A percentile compares a stretch with the other conserved stretches of the same genome.
Evolutionary conservation across 1,140 invertebrate species (phyloP).

Genomic region (Drosophila orena): DNA sequence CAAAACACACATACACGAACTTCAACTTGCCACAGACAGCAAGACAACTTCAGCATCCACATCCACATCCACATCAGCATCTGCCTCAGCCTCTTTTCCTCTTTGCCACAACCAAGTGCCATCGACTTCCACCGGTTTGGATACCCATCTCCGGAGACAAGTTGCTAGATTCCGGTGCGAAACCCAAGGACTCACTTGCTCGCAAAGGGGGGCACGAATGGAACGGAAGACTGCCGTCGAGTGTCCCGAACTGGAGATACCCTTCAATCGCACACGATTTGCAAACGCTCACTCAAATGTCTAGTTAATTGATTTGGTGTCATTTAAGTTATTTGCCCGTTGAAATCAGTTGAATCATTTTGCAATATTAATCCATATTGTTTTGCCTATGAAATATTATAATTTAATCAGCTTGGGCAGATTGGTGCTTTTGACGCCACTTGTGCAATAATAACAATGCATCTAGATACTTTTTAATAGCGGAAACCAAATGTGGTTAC

Average conservation of each 20-base stretch:
- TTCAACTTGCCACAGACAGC: slow-evolving; percentile 1
- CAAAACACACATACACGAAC: slow-evolving; percentile 28
- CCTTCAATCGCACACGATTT: neutral
- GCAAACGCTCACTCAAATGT: neutral
- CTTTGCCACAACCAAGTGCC: neutral
- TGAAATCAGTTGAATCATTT: no score
- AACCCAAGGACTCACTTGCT: neutral
- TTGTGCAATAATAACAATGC: no score
- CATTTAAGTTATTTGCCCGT: no score
- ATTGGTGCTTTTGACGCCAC: no score
- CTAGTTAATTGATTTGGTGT: no score
- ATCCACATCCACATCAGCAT: neutral
- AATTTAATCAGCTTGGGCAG: neutral
- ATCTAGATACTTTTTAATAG: neutral
- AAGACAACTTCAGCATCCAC: neutral
- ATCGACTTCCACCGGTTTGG: slow-evolving; percentile 11
- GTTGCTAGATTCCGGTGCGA: slow-evolving; percentile 1
- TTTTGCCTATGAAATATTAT: neutral
- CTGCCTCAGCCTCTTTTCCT: neutral
- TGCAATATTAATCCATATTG: no score
- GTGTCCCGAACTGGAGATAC: neutral
- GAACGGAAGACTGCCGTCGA: neutral
- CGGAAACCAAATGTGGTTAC: neutral
- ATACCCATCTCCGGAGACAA: slow-evolving; percentile 12
- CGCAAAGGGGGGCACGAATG: neutral